Percentiles rank a stretch among this genome's conserved stretches.
Conservation (phyloP, 2,113 vertebrate genomes). For the Mastomys coucha region DNA sequence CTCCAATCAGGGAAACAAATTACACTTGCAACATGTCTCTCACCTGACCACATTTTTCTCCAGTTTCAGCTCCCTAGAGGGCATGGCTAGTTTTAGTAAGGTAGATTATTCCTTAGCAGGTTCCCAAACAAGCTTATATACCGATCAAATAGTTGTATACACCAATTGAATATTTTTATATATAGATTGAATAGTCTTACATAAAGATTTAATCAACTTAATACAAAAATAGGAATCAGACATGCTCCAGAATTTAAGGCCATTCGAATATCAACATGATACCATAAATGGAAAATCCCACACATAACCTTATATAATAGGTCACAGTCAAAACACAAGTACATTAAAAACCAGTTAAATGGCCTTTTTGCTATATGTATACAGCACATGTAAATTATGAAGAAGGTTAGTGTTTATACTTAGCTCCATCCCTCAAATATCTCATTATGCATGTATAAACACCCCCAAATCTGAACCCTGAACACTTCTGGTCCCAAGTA, state of each 20-base stretch:
- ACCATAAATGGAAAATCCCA: neutral
- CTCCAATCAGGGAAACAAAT: neutral
- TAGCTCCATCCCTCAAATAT: no score
- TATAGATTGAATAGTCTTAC: neutral
- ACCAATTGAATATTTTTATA: neutral
- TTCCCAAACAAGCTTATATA: neutral
- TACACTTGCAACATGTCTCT: neutral
- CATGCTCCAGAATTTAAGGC: neutral
- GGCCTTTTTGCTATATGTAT: neutral
- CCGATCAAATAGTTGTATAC: neutral
- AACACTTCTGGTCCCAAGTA: neutral
- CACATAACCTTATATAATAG: neutral
- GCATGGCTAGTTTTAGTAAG: conserved; percentile 38
- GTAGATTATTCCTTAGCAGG: neutral
- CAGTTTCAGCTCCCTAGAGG: neutral
- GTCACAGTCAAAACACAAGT: neutral
- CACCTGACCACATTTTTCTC: neutral
- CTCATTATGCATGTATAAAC: neutral
- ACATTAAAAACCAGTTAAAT: neutral
- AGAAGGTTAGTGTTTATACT: neutral
- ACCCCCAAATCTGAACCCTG: neutral
- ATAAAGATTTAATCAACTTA: neutral
- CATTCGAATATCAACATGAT: neutral
- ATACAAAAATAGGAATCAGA: neutral
- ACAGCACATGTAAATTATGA: neutral